These are phyloP conservation scores for Actinostola sp. DNA, from an alignment of 92 coral and sea anemone species.

Conservation along the genomic window DNA sequence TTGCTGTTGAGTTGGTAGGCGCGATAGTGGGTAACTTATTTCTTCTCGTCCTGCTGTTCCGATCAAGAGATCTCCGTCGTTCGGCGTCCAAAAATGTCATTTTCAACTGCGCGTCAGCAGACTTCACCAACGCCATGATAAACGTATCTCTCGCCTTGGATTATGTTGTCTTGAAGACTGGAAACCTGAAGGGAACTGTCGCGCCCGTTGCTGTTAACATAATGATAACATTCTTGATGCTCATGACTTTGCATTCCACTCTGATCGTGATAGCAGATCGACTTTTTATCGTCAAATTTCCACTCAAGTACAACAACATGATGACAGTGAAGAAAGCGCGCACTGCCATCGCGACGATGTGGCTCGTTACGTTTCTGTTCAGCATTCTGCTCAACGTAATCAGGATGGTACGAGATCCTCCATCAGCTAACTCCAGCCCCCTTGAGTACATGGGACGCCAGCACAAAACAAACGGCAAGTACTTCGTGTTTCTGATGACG, in stretches of 20 bases:
- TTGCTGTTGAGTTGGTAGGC: background rate
- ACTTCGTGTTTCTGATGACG: background rate
- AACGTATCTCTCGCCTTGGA: background rate
- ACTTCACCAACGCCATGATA: background rate
- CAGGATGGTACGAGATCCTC: too few relatives aligned
- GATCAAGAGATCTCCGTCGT: background rate
- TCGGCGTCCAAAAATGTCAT: background rate
- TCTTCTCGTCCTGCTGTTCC: background rate
- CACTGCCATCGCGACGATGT: background rate
- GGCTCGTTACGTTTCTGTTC: background rate
- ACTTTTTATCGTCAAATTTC: background rate
- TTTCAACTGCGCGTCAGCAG: conserved; percentile 2
- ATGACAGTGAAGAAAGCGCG: conserved; percentile 5
- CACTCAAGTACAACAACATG: background rate
- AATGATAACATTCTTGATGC: background rate
- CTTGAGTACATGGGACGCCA: conserved; percentile 1
- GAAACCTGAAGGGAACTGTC: background rate
- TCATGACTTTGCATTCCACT: background rate
- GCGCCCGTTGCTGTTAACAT: background rate
- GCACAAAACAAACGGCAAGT: background rate
- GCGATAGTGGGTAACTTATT: background rate
- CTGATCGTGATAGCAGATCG: conserved; percentile 7
- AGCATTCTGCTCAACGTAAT: too few relatives aligned
- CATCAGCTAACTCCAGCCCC: background rate
- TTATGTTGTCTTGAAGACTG: background rate